A percentile compares a stretch with the other conserved stretches of the same genome.
phyloP scores from a whole-genome alignment of 2,113 vertebrate species.

The Galeopterus variegatus region DNA sequence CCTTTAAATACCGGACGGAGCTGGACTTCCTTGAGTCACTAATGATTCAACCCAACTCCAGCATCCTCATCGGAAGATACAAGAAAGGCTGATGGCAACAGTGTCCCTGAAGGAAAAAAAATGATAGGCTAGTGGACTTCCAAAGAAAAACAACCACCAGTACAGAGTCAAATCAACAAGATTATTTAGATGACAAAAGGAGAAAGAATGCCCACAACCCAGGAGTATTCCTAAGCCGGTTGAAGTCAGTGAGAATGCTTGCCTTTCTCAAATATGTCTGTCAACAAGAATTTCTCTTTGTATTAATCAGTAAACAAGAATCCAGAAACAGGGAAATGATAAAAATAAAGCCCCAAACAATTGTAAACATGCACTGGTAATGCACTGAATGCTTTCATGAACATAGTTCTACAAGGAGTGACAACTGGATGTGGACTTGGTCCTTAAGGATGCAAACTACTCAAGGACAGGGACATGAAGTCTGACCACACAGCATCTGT shows the following conservation, averaged over 20 bases:
- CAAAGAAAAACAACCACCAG: conserved; percentile 45
- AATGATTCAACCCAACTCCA: conserved; percentile 59
- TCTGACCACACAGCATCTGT: neutral
- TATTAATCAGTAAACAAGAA: conserved; percentile 36
- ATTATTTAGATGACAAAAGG: conserved; percentile 52
- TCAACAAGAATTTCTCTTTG: conserved; percentile 54
- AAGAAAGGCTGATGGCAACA: conserved; percentile 54
- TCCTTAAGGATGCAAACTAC: neutral
- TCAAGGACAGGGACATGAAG: neutral
- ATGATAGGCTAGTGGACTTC: conserved; percentile 35
- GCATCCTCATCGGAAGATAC: conserved; percentile 5
- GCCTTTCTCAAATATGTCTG: neutral
- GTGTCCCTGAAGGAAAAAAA: conserved; percentile 18
- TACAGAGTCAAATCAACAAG: conserved; percentile 64
- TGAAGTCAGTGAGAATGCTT: neutral
- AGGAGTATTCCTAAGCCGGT: neutral
- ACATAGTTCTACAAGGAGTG: neutral
- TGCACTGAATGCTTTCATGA: neutral
- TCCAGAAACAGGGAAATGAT: neutral
- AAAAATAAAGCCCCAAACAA: neutral
- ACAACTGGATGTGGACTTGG: neutral
- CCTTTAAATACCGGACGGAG: conserved; percentile 15
- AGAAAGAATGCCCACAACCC: conserved; percentile 37
- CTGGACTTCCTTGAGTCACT: conserved; percentile 23
- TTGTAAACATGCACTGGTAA: neutral